Evolutionary conservation across 1,140 invertebrate genomes (phyloP), one percentile per base, ranked within the genome.

Genomic region (Cyclina sinensis): DNA sequence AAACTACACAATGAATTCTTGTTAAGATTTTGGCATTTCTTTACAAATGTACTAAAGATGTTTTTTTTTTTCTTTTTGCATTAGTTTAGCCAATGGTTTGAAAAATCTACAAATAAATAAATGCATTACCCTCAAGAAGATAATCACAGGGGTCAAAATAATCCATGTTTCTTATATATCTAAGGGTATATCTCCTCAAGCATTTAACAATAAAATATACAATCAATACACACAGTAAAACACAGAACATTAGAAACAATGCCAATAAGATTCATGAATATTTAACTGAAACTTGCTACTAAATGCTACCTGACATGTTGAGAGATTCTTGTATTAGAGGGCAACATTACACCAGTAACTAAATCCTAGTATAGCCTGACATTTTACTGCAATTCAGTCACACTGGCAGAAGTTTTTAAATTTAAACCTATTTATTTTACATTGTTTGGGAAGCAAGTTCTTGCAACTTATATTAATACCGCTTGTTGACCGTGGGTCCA

Each of bases 121-220:
- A 62, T 27, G 57, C 4, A 74, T 24, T 74, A 74, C 70, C 70
- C 48, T 74, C 39, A 74, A 43, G 35, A 74, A 43, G 7, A 43
- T 74, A 74, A 24, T 74, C 70, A 46, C 24, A 12, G n/a, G 70
- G 12, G 68, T 76, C 62, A 88, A 81, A 30, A 90, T 54, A n/a
- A 65, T 90, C 39, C 87, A 87, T 21, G 88, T 89, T 54, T 89
- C 83, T 35, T 62, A 5, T 27, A n/a, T n/a, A 62, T 27, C n/a
- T n/a, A 4, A 27, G 18, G 7, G 5, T 62, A 62, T n/a, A 27
- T n/a, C 24, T 62, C 24, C 27, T 62, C 57, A 62, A 62, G 57
- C 57, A 27, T 27, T 62, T 27, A 62, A 62, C 57, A 62, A 62
- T 62, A 62, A 62, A 62, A 62, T 62, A 62, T 24, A 27, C 57